Conservation (phyloP, 1,140 invertebrate species). For the Homalodisca vitripennis region DNA sequence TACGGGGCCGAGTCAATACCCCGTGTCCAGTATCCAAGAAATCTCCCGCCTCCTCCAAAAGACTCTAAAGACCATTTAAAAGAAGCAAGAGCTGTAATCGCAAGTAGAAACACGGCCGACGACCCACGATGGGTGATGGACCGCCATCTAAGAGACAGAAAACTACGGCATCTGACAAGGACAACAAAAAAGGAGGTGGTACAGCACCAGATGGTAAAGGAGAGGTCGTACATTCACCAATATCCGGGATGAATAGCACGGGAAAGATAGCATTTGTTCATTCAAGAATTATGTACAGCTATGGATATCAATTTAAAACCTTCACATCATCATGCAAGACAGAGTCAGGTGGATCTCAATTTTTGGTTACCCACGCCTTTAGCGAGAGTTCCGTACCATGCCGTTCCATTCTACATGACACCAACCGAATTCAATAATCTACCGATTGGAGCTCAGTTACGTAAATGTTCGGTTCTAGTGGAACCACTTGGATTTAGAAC, state of each 20-base stretch:
- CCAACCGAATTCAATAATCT: neutral
- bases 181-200: neutral
- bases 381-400: neutral
- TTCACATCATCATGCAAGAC: neutral
- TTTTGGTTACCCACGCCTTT: neutral
- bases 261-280: neutral
- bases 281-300: neutral
- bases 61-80: neutral
- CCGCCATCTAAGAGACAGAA: neutral
- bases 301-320: neutral
- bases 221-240: neutral
- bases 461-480: neutral
- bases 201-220: neutral
- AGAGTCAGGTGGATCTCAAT: neutral
- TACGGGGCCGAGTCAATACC: neutral
- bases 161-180: neutral
- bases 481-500: constrained; percentile 7
- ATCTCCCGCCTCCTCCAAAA: neutral
- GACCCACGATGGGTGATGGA: no score
- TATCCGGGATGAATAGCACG: neutral
- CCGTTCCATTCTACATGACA: neutral
- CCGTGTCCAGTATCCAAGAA: neutral
- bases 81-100: neutral
- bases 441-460: neutral
- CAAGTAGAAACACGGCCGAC: no score